Base-by-base conservation (phyloP, 2,113 vertebrate genomes). In the Crocuta crocuta region DNA sequence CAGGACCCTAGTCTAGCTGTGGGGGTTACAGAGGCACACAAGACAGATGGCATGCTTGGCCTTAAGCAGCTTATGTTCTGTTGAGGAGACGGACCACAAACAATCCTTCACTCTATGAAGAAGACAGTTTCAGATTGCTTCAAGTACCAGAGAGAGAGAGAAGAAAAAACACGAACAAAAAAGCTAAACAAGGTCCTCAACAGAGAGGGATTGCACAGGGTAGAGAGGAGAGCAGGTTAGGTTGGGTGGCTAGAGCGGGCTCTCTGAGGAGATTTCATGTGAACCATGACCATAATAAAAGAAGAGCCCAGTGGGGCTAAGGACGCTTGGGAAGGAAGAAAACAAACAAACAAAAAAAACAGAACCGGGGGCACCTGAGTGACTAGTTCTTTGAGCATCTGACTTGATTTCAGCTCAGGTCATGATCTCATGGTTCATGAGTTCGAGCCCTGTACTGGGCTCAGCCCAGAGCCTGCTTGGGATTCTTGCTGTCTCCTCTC, bases 1-100 rank as follows among this genome's bases (percentile, higher is more conserved):
- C 0, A 0, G 0, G 43, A 16, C 6, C 39, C 17, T 35, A 1
- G 35, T n/a, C 13, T 68, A 33, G 65, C 12, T 50, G 6, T 65
- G 48, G 26, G 24, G 26, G 17, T 50, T 78, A 19, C 0, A 2
- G 35, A 66, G 28, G 21, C 45, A 45, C 83, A 21, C 5, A 79
- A 13, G 31, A 31, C 48, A 26, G 5, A n/a, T 10, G 33, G 24
- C 13, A 19, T 2, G 11, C 11, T 43, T 16, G 0, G 45, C 35
- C 17, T 58, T 23, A 23, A 28, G 6, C 23, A 19, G 7, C 31
- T 71, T 16, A 9, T 16, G 4, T 45, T 45, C 81, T 35, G 33
- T 39, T 23, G 28, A 23, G 48, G 33, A 91, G 28, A 53, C 10
- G 15, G 58, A n/a, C 43, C 63, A 13, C 31, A 58, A 53, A 17